Conservation (phyloP, 2,797 vertebrate species). For the Schizopygopsis pylzovi region DNA sequence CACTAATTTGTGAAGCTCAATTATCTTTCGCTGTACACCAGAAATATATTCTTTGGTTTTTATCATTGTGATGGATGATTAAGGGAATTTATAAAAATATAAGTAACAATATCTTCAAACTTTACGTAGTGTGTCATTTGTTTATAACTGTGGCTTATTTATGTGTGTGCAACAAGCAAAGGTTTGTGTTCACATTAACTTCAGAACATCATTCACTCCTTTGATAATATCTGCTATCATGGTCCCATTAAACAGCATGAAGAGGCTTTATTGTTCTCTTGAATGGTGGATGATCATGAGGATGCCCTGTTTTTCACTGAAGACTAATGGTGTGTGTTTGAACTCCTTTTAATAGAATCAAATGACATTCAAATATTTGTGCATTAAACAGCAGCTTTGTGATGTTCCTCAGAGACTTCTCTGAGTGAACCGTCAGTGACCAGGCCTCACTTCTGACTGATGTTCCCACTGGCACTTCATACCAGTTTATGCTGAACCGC, state of each 20-base stretch:
- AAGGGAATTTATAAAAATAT: too few relatives aligned
- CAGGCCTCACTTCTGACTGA: conserved; percentile 27
- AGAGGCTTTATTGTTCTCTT: conserved; percentile 31
- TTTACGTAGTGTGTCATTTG: background rate
- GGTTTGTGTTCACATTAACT: background rate
- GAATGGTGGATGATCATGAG: conserved; percentile 21
- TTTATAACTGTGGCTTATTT: background rate
- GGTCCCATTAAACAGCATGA: conserved; percentile 14
- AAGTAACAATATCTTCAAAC: background rate
- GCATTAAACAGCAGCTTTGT: conserved; percentile 16
- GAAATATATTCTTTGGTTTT: too few relatives aligned
- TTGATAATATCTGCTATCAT: conserved; percentile 28
- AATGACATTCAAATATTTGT: conserved; percentile 14
- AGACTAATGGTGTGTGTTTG: conserved; percentile 9
- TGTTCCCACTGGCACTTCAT: conserved; percentile 43
- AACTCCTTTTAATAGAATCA: conserved; percentile 27
- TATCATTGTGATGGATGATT: too few relatives aligned
- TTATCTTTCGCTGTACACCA: too few relatives aligned
- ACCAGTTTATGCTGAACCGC: conserved; percentile 46
- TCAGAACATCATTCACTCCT: conserved; percentile 6
- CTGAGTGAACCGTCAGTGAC: conserved; percentile 27
- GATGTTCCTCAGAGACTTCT: conserved; percentile 21
- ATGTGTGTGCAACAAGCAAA: background rate
- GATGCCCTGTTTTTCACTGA: background rate
- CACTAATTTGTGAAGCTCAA: too few relatives aligned